Percentiles rank a stretch among this genome's conserved stretches.
These are phyloP conservation scores for Tinamus guttatus DNA, from an alignment of 2,113 vertebrate genomes.

Conservation along the genomic window DNA sequence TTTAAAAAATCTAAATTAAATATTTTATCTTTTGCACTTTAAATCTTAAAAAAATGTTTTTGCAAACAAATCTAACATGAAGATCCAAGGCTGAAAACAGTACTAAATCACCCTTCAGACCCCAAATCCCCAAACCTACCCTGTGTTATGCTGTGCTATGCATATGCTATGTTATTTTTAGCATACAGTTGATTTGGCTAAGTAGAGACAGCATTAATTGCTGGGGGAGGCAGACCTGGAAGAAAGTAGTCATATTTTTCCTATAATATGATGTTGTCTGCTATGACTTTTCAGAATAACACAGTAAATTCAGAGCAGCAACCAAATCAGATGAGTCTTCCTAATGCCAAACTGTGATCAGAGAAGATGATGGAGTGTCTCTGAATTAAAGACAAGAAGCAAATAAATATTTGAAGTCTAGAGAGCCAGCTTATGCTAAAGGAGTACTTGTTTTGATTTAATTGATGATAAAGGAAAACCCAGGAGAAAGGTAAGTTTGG, in stretches of 20 bases:
- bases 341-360: not conserved
- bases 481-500: slow-evolving; percentile 62
- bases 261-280: not conserved
- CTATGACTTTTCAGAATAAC: slow-evolving; percentile 57
- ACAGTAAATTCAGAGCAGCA: not conserved
- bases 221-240: not conserved
- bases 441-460: slow-evolving; percentile 60
- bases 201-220: not conserved
- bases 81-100: not conserved
- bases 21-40: not conserved
- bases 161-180: not conserved
- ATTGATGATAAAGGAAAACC: slow-evolving; percentile 69
- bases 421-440: slow-evolving; percentile 1
- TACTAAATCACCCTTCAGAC: not conserved
- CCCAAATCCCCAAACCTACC: not conserved
- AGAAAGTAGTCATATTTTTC: slow-evolving; percentile 5
- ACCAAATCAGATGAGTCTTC: not conserved
- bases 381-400: slow-evolving; percentile 17
- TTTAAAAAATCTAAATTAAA: not conserved
- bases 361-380: not conserved
- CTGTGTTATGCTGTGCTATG: not conserved
- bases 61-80: not conserved
- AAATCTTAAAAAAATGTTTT: not conserved
- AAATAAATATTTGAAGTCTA: slow-evolving; percentile 3
- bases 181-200: not conserved